Evolutionary conservation across 2,797 vertebrate genomes (phyloP).

Genomic region (Sebastes vulpes): DNA sequence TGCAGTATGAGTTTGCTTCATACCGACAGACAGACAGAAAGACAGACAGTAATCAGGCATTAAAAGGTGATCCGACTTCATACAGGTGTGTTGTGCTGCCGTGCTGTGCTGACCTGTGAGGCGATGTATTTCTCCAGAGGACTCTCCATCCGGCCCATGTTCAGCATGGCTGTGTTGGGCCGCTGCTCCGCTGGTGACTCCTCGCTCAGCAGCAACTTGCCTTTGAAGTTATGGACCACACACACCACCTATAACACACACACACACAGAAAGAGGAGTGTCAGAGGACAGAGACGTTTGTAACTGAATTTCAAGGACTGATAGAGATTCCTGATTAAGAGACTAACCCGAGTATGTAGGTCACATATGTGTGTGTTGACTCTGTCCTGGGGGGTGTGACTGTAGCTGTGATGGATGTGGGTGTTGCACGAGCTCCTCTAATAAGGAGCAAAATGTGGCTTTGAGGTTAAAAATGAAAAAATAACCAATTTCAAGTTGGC

Average conservation of each 20-base stretch:
- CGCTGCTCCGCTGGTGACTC: constrained; percentile 84
- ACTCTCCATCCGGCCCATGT: constrained; percentile 92
- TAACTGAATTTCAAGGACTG: background rate
- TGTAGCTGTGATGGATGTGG: constrained; percentile 28
- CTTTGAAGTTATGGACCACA: constrained; percentile 98
- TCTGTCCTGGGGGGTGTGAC: background rate
- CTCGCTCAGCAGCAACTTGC: constrained; percentile 91
- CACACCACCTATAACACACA: constrained; percentile 90
- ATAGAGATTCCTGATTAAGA: constrained; percentile 18
- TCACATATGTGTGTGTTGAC: constrained; percentile 23
- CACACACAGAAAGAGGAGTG: background rate
- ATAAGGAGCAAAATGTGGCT: constrained; percentile 22
- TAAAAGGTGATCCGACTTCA: background rate
- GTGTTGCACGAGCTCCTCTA: constrained; percentile 26
- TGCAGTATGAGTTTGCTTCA: background rate
- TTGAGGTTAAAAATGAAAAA: constrained; percentile 35
- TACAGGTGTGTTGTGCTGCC: background rate
- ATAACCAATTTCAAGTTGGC: constrained; percentile 22
- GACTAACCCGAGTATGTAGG: constrained; percentile 32
- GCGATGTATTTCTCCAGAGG: constrained; percentile 96
- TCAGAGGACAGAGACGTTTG: background rate
- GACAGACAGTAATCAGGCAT: background rate
- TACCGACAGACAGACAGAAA: background rate
- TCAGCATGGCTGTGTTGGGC: constrained; percentile 86
- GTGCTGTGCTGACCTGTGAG: constrained; percentile 75